These are phyloP conservation scores for Anoplophora glabripennis DNA, from an alignment of 1,140 invertebrate species.

Conservation along the genomic window DNA sequence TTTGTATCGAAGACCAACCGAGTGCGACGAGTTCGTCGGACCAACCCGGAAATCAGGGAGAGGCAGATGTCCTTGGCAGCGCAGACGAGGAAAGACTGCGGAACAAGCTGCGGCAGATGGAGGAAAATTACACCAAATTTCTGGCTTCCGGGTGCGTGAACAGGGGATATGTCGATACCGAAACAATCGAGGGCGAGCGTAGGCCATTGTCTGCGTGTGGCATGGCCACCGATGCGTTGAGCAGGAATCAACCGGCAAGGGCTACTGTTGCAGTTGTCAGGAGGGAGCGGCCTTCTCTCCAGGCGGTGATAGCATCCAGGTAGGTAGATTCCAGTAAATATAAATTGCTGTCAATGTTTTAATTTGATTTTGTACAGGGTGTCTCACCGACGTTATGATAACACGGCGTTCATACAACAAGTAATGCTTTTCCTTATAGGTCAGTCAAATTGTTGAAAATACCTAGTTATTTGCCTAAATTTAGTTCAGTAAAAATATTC, in stretches of 20 bases:
- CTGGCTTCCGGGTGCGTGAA: conserved; percentile 33
- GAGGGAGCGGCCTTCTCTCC: conserved; percentile 22
- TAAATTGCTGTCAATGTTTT: background rate
- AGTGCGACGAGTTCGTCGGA: conserved; percentile 5
- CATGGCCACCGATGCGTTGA: conserved; percentile 9
- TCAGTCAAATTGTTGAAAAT: too few relatives aligned
- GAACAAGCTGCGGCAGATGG: conserved; percentile 30
- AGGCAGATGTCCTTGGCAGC: too few relatives aligned
- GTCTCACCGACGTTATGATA: too few relatives aligned
- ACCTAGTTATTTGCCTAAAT: too few relatives aligned
- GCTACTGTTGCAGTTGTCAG: conserved; percentile 26
- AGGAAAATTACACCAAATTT: conserved; percentile 37
- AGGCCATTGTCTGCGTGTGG: conserved; percentile 33
- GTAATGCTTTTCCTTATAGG: too few relatives aligned
- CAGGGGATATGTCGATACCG: conserved; percentile 30
- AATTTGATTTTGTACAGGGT: too few relatives aligned
- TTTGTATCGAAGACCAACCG: conserved; percentile 8
- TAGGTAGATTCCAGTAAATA: background rate
- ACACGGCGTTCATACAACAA: too few relatives aligned
- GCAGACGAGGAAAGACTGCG: conserved; percentile 26
- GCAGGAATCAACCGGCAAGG: conserved; percentile 21
- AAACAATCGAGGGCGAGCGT: conserved; percentile 20
- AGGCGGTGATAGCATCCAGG: background rate
- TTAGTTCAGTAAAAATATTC: too few relatives aligned
- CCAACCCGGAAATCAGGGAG: too few relatives aligned